A percentile compares a stretch with the other conserved stretches of the same genome.
Evolutionary conservation across 1,140 invertebrate genomes (phyloP).

Genomic region (Campoletis sonorensis): DNA sequence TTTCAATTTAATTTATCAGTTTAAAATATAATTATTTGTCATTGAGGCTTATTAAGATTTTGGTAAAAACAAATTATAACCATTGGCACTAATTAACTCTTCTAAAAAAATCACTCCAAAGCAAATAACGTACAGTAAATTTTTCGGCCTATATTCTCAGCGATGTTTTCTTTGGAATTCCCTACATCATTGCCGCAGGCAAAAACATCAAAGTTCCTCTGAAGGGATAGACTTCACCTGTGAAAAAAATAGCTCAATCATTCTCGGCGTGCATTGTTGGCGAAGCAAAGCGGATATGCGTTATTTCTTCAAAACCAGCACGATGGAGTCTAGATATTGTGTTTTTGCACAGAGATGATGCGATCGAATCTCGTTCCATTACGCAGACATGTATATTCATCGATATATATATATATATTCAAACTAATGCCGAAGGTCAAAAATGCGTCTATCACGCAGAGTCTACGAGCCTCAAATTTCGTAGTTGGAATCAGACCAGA

Average conservation of each 20-base stretch:
- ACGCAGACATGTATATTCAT: neutral
- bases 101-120: neutral
- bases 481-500: neutral
- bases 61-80: too few relatives aligned
- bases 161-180: neutral
- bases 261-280: constrained; percentile 33
- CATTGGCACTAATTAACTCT: neutral
- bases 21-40: too few relatives aligned
- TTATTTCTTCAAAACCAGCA: constrained; percentile 40
- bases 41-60: too few relatives aligned
- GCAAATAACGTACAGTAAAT: neutral
- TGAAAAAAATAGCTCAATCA: constrained; percentile 60
- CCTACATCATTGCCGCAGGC: neutral
- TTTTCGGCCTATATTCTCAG: neutral
- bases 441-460: constrained; percentile 38
- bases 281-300: neutral
- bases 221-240: constrained; percentile 46
- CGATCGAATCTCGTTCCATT: constrained; percentile 24
- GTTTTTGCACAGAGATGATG: constrained; percentile 28
- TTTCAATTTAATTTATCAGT: too few relatives aligned
- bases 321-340: constrained; percentile 2
- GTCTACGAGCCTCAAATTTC: constrained; percentile 15
- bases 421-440: constrained; percentile 29
- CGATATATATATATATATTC: neutral
- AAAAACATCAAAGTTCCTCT: neutral